phyloP scores from a whole-genome alignment of 2,797 vertebrate species.

The Hapalemur alaotrensis region DNA sequence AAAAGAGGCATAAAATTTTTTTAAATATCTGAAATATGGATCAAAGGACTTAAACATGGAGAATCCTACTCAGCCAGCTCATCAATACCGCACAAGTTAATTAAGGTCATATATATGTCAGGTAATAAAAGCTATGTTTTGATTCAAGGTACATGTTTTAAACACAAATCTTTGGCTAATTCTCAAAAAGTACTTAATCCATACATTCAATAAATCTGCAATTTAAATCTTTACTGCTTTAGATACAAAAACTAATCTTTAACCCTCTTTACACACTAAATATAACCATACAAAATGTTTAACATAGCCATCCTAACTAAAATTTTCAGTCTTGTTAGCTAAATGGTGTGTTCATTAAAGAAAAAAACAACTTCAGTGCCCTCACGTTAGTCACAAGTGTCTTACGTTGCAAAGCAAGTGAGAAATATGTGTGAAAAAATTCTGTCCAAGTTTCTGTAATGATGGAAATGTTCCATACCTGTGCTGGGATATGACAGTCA shows the following conservation, averaged over 20 bases:
- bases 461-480: background rate
- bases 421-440: background rate
- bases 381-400: background rate
- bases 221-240: constrained; percentile 3
- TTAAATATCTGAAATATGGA: background rate
- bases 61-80: background rate
- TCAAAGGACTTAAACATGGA: background rate
- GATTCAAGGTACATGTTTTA: background rate
- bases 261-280: background rate
- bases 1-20: background rate
- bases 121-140: background rate
- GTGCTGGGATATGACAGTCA: background rate
- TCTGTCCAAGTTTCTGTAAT: background rate
- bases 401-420: background rate
- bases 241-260: background rate
- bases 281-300: background rate
- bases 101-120: background rate
- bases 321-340: background rate
- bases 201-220: background rate
- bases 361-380: background rate
- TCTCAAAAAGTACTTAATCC: constrained; percentile 9
- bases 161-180: background rate
- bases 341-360: background rate
- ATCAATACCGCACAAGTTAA: background rate
- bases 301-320: background rate